Conservation (phyloP, 2,888 invertebrate species). For the Apamea epomidion region DNA sequence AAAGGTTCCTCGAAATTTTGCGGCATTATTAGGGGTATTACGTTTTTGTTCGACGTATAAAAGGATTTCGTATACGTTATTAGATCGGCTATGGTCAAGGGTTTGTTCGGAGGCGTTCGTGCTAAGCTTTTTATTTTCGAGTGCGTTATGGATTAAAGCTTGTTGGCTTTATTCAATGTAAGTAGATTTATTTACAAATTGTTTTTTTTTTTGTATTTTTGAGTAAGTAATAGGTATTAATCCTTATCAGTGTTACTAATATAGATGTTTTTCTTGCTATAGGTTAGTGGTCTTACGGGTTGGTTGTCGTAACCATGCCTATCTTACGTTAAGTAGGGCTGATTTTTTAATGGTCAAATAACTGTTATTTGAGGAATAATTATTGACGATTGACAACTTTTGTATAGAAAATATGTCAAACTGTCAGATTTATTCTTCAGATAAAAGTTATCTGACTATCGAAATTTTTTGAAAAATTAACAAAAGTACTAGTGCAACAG, state of each 20-base stretch:
- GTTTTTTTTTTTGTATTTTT: slow-evolving; percentile 3
- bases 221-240: too few relatives aligned
- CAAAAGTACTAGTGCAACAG: too few relatives aligned
- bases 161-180: slow-evolving; percentile 52
- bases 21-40: slow-evolving; percentile 70
- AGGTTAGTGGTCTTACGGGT: not conserved
- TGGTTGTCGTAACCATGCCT: too few relatives aligned
- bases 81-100: slow-evolving; percentile 64
- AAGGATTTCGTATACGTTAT: slow-evolving; percentile 73
- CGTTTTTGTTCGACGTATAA: slow-evolving; percentile 71
- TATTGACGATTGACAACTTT: too few relatives aligned
- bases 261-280: not conserved
- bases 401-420: too few relatives aligned
- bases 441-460: too few relatives aligned
- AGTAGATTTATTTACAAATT: slow-evolving; percentile 8
- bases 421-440: too few relatives aligned
- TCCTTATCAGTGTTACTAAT: too few relatives aligned
- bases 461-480: too few relatives aligned
- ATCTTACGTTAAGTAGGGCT: too few relatives aligned
- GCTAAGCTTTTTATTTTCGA: slow-evolving; percentile 64
- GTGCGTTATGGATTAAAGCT: slow-evolving; percentile 54
- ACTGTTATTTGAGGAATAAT: too few relatives aligned
- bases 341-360: too few relatives aligned
- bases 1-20: slow-evolving; percentile 71
- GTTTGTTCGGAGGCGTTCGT: slow-evolving; percentile 78